Evolutionary conservation across 2,888 invertebrate species (phyloP), one percentile per base, ranked within the genome.

Genomic region (Junonia oenone): DNA sequence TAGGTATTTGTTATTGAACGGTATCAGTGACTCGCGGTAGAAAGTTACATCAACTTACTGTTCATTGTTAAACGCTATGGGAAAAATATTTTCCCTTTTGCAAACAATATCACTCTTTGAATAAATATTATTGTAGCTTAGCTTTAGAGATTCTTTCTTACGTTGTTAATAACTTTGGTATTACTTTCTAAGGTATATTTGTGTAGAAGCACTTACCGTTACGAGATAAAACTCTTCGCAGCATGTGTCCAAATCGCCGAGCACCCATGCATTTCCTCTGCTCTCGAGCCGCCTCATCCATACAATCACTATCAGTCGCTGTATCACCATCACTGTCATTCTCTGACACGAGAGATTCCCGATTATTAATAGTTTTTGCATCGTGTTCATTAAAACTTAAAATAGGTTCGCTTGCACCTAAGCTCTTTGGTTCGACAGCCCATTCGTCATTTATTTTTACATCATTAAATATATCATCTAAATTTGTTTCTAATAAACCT

Each of bases 401-500:
- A 51, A 82, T 80, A 15, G 89, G 88, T 73, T 87, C 89, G 76
- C 89, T 89, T 52, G 84, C 82, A 63, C 87, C 88, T 66, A 86
- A 76, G 69, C 72, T 80, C 75, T 84, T 87, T 72, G 81, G 73
- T 67, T 85, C 83, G 48, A 68, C 72, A 49, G 67, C 72, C 83
- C 84, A 84, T 52, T 74, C 72, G 62, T 83, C 81, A 50, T 75
- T 59, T 63, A 75, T 79, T 59, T 79, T 75, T 60, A 77, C 77
- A 67, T 90, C 89, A 61, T 76, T 79, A 62, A 90, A 89, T 64
- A 90, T 71, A 71, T 89, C 90, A 68, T 90, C 90, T 77, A 90
- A 76, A 82, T 90, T 89, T 65, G 90, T 90, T 79, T 90, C 90
- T 86, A 90, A 80, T 77, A 90, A 81, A 81, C 90, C 90, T 89